Conservation (phyloP, 2,888 invertebrate species). For the Himalopsyche japonica region DNA sequence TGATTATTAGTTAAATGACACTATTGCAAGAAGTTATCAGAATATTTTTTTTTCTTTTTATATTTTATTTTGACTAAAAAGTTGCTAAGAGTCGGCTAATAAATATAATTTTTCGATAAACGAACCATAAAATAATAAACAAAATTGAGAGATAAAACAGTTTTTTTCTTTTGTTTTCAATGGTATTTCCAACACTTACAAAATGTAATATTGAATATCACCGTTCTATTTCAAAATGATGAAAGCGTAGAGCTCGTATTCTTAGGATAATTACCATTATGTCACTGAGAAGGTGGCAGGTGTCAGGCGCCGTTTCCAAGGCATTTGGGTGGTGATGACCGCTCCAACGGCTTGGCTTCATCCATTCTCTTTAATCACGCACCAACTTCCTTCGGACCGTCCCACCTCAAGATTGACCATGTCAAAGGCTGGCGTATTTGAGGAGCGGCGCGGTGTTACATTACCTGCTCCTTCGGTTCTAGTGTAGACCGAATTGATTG, state of each 20-base stretch:
- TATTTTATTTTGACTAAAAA: too few species aligned
- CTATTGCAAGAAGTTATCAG: too few species aligned
- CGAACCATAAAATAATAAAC: too few species aligned
- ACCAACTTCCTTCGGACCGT: constrained; percentile 21
- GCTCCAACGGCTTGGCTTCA: neutral
- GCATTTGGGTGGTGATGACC: constrained; percentile 5
- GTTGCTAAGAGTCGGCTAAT: too few species aligned
- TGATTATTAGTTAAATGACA: too few species aligned
- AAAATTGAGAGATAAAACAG: too few species aligned
- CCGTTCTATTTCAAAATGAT: too few species aligned
- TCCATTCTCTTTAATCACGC: constrained; percentile 37
- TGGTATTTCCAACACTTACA: too few species aligned
- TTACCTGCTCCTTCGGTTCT: constrained; percentile 18
- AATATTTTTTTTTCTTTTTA: too few species aligned
- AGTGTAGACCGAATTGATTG: constrained; percentile 32
- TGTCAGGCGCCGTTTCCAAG: constrained; percentile 6
- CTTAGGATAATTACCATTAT: neutral
- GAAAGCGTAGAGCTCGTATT: neutral
- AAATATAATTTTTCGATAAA: too few species aligned
- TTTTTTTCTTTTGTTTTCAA: too few species aligned
- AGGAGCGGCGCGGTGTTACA: constrained; percentile 21
- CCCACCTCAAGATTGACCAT: constrained; percentile 39
- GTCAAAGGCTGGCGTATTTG: constrained; percentile 36
- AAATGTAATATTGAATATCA: too few species aligned
- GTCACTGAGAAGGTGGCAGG: neutral